These are phyloP conservation scores for Apocheima hispidaria DNA, from an alignment of 2,888 invertebrate genomes.

Conservation along the genomic window DNA sequence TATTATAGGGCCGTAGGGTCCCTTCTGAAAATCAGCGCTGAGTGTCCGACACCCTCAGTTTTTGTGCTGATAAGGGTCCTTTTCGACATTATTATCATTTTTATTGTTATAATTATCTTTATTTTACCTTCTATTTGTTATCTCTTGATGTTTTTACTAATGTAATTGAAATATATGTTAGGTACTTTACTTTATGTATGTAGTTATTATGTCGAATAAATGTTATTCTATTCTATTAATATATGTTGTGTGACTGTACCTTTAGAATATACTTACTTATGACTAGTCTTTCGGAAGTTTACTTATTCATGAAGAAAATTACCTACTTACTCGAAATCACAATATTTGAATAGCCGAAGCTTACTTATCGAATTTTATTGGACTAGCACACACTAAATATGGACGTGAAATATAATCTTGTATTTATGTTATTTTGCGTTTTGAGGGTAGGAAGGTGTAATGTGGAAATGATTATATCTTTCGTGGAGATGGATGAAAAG, in stretches of 20 bases:
- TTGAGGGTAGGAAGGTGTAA: constrained; percentile 3
- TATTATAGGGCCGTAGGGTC: too few species aligned
- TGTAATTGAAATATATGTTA: too few species aligned
- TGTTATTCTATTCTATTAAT: too few species aligned
- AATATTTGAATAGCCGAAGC: constrained; percentile 17
- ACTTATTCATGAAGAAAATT: constrained; percentile 25
- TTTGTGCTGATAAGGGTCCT: too few species aligned
- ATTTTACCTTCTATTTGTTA: too few species aligned
- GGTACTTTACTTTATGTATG: too few species aligned
- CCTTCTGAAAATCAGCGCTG: too few species aligned
- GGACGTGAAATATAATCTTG: constrained; percentile 17
- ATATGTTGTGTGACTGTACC: constrained; percentile 29
- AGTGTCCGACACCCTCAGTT: too few species aligned
- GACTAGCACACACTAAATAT: not conserved
- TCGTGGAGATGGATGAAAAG: constrained; percentile 58
- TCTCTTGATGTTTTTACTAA: too few species aligned
- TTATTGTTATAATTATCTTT: too few species aligned
- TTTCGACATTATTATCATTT: too few species aligned
- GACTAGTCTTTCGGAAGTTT: constrained; percentile 14
- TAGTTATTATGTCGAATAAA: too few species aligned
- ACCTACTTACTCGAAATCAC: constrained; percentile 20
- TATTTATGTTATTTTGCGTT: not conserved
- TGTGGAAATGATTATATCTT: constrained; percentile 58
- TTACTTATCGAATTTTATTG: constrained; percentile 7
- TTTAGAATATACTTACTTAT: constrained; percentile 12